Conservation (phyloP, 2,113 vertebrate genomes). For the Hassar affinis region DNA sequence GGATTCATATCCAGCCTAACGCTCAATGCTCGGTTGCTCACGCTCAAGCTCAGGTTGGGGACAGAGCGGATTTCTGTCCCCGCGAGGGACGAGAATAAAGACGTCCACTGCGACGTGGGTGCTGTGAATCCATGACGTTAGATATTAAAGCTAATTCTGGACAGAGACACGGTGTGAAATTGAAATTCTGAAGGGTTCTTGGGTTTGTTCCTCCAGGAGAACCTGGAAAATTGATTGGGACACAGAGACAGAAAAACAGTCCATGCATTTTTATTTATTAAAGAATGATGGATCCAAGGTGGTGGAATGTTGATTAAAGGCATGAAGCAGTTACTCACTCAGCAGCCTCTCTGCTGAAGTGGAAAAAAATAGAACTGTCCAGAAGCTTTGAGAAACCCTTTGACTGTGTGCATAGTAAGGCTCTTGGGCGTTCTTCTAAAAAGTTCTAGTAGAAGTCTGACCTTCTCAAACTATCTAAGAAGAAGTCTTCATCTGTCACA, state of each 20-base stretch:
- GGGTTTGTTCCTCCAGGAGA: background rate
- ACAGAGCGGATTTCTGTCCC: background rate
- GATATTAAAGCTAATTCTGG: slow-evolving; percentile 12
- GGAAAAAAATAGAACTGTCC: background rate
- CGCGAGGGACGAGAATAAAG: background rate
- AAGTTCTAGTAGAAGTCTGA: background rate
- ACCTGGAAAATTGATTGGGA: background rate
- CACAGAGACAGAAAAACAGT: background rate
- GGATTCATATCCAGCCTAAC: background rate
- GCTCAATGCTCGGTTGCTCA: background rate
- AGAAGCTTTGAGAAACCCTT: background rate
- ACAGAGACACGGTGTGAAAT: background rate
- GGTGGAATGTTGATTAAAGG: background rate
- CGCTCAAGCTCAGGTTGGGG: background rate
- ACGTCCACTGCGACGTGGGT: background rate
- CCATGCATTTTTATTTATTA: background rate
- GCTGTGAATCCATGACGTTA: background rate
- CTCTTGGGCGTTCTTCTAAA: background rate
- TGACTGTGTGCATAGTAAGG: background rate
- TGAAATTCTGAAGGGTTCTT: background rate
- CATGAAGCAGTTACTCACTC: background rate
- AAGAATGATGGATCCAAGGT: background rate
- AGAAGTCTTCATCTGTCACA: background rate
- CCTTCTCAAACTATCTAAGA: background rate
- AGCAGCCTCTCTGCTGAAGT: background rate